Percentiles rank a stretch among this genome's conserved stretches.
phyloP scores from a whole-genome alignment of 1,140 invertebrate species.

The Drosophila albomicans region DNA sequence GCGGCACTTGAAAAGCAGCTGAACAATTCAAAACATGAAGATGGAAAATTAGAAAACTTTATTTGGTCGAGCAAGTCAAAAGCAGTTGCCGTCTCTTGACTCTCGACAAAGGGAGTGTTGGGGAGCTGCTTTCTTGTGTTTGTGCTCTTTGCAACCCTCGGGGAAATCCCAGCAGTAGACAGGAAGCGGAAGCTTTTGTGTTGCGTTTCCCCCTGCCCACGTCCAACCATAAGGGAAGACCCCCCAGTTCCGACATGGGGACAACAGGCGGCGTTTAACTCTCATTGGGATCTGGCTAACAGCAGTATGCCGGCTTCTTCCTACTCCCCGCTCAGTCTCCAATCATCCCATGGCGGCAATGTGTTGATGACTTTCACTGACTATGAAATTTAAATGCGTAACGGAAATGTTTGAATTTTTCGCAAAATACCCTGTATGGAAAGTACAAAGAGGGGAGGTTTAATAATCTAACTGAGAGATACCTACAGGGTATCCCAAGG shows the following conservation, averaged over 20 bases:
- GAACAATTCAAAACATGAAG: conserved; percentile 78
- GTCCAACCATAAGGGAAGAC: neutral
- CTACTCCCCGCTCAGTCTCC: neutral
- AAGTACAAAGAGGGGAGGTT: too few species aligned
- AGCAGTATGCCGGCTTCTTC: neutral
- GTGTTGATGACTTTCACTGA: conserved; percentile 84
- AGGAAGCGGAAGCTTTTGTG: conserved; percentile 84
- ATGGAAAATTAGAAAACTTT: conserved; percentile 83
- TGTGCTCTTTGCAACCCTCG: conserved; percentile 69
- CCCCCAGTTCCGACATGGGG: neutral
- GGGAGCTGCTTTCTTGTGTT: conserved; percentile 22
- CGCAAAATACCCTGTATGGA: neutral
- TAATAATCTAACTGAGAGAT: neutral
- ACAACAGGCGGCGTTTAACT: conserved; percentile 54
- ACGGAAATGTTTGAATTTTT: conserved; percentile 77
- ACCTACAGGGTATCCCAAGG: neutral
- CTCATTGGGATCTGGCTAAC: conserved; percentile 37
- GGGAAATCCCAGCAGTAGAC: conserved; percentile 81
- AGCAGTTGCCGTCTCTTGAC: conserved; percentile 43
- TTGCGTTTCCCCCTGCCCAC: conserved; percentile 28
- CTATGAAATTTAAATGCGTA: conserved; percentile 83
- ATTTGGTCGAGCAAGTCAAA: conserved; percentile 65
- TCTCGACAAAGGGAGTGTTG: neutral
- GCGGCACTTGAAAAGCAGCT: conserved; percentile 44
- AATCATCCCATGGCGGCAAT: conserved; percentile 15